These are phyloP conservation scores for Parelbella ahira DNA, from an alignment of 2,888 invertebrate genomes.

Conservation along the genomic window DNA sequence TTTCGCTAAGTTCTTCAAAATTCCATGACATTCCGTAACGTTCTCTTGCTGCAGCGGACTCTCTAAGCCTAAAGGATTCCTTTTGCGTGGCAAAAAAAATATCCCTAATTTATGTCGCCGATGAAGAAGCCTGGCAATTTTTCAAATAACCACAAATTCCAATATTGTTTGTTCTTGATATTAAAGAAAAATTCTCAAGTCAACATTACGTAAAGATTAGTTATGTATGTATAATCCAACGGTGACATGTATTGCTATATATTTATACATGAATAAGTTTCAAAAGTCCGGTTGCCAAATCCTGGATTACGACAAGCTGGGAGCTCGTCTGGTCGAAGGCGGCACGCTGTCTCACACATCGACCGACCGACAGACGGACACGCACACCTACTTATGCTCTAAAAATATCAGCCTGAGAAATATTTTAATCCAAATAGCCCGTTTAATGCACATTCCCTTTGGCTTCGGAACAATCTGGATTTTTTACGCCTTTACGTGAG, in stretches of 20 bases:
- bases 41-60: not conserved
- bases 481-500: constrained; percentile 48
- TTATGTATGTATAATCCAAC: constrained; percentile 30
- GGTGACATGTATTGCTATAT: constrained; percentile 30
- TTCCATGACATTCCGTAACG: constrained; percentile 28
- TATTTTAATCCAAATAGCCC: constrained; percentile 78
- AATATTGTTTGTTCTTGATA: too few relatives aligned
- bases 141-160: too few relatives aligned
- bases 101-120: too few relatives aligned
- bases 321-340: constrained; percentile 63
- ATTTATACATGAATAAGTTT: constrained; percentile 32
- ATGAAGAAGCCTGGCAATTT: too few relatives aligned
- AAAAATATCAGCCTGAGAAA: constrained; percentile 72
- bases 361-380: constrained; percentile 64
- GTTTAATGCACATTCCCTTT: constrained; percentile 72
- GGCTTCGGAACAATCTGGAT: constrained; percentile 55
- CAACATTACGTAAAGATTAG: constrained; percentile 31
- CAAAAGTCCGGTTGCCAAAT: constrained; percentile 56
- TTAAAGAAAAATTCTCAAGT: too few relatives aligned
- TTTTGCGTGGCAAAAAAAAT: constrained; percentile 3
- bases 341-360: constrained; percentile 78
- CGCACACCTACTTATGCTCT: constrained; percentile 72
- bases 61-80: constrained; percentile 1
- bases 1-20: constrained; percentile 47
- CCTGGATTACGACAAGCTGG: constrained; percentile 63